Conservation (phyloP, 2,888 invertebrate genomes). For the Chrysina gloriosa region DNA sequence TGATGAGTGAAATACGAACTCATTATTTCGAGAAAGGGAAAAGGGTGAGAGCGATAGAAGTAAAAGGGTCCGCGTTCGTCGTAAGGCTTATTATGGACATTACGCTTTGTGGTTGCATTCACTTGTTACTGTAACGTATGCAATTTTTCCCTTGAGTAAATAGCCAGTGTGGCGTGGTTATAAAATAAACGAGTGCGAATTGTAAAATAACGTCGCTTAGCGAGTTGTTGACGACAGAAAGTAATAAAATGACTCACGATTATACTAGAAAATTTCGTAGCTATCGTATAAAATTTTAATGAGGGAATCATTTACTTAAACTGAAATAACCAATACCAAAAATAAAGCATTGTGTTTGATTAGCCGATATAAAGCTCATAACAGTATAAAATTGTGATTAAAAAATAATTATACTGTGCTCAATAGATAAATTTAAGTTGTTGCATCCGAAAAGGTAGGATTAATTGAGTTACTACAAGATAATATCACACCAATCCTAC, state of each 20-base stretch:
- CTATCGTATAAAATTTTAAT: not conserved
- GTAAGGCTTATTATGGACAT: constrained; percentile 54
- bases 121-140: constrained; percentile 59
- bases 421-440: too few relatives aligned
- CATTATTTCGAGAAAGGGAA: constrained; percentile 43
- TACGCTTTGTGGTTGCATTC: constrained; percentile 46
- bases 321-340: too few relatives aligned
- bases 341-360: not conserved
- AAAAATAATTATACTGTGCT: too few relatives aligned
- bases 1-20: constrained; percentile 40
- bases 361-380: too few relatives aligned
- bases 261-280: not conserved
- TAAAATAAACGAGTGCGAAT: constrained; percentile 39
- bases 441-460: too few relatives aligned
- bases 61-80: constrained; percentile 23
- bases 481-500: too few relatives aligned
- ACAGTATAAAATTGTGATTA: too few relatives aligned
- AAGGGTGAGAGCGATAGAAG: constrained; percentile 51
- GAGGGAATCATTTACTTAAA: not conserved
- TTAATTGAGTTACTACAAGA: too few relatives aligned
- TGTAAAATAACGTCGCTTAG: constrained; percentile 28
- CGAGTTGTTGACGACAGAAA: not conserved
- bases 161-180: constrained; percentile 41
- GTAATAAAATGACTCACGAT: constrained; percentile 8
- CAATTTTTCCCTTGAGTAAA: constrained; percentile 63